Evolutionary conservation across 2,888 invertebrate genomes (phyloP), one percentile per base, ranked within the genome.

Genomic region (Phyllotreta striolata): DNA sequence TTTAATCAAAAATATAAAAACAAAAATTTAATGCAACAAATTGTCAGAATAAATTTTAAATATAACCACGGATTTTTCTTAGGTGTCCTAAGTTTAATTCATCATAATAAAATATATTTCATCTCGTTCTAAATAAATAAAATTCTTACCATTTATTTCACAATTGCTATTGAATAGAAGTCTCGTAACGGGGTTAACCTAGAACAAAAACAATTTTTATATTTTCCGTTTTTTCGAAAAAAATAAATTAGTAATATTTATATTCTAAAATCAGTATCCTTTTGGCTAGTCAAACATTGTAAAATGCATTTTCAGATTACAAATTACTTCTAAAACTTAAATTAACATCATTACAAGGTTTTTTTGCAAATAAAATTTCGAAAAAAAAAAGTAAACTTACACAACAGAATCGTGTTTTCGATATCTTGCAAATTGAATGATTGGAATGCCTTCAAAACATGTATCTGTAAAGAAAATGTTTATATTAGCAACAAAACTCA

Each of bases 231-330:
- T 34, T 6, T 6, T 55, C 34, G 40, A 41, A 55, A 13, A 37
- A n/a, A 10, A 55, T 14, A 55, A 40, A 39, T 14, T 7, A 10
- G 10, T 39, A 39, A 6, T 6, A 13, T 39, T 55, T 55, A 43
- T 35, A 12, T 34, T n/a, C 9, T 39, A 10, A 10, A 54, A 43
- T 73, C 73, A 73, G 72, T 66, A 73, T 73, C 73, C 73, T 73
- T 73, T 73, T 73, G 72, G 73, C 69, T 65, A 72, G 52, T n/a
- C 34, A 68, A 70, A 73, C 72, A 74, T 57, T 38, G 69, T 68
- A 66, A 69, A 65, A 72, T 71, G 58, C 56, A 39, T 43, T 55
- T 61, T 67, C 64, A 64, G 62, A 72, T 68, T 40, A 57, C 60
- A 66, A 62, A 61, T 64, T 56, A 66, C 66, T 66, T 64, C 66